Evolutionary conservation across 2,113 vertebrate genomes (phyloP), one percentile per base, ranked within the genome.

Genomic region (Chionodraco myersi): DNA sequence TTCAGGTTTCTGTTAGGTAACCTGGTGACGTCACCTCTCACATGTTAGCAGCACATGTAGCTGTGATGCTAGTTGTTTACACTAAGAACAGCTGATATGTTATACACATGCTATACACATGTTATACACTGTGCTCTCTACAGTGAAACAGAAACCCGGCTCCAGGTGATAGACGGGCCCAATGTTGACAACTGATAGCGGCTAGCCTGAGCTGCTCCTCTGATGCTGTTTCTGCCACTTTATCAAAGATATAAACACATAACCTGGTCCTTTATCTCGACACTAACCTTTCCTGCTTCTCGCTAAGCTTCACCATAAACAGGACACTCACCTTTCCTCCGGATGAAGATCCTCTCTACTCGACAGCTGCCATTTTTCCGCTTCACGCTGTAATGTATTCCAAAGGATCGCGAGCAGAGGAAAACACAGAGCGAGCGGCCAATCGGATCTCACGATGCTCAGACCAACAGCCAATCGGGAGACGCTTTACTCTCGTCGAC

Each of bases 331-430:
- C 92, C 53, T 69, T 80, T 91, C 84, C 69, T 82, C 62, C 80
- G 83, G 88, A 41, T 66, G 81, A 89, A 87, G 84, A 86, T 84
- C 79, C 77, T 79, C 87, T 88, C 86, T 92, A 91, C 80, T 91
- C 90, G 88, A 79, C 91, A 90, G 89, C 90, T 93, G 90, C 92
- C 92, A 92, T 93, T 88, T 92, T 78, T 57, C 16, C 11, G 47
- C 18, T 56, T 87, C 86, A 85, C 88, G 41, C 83, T 87, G 89
- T 92, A 89, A 86, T 86, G 89, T 87, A 83, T 77, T 85, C 75
- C 75, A 41, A 41, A 7, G 36, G 36, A 41, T 41, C 36, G 7
- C 36, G 1, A 41, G 36, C 36, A 41, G 36, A 41, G 36, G 36
- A 41, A 41, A 41, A 41, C 36, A 41, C 36, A 6, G 36, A 41